These are phyloP conservation scores for Crypturellus tataupa DNA, from an alignment of 2,797 vertebrate species.

Conservation along the genomic window DNA sequence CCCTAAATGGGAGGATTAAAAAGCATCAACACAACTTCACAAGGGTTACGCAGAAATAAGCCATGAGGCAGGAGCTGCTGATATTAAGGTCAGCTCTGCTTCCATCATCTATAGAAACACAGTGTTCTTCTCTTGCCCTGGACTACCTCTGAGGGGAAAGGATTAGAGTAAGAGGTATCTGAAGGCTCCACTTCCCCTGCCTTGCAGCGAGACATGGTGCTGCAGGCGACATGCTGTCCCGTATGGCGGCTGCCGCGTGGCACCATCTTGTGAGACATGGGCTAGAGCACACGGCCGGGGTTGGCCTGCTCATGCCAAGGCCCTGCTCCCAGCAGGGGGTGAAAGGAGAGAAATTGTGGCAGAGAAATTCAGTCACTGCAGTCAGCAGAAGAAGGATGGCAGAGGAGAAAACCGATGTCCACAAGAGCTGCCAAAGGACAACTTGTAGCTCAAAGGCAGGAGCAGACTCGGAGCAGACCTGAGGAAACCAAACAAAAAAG, in stretches of 20 bases:
- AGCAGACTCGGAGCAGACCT: neutral
- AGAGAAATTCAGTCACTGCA: constrained; percentile 52
- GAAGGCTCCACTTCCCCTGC: neutral
- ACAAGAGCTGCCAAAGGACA: neutral
- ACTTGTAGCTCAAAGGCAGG: neutral
- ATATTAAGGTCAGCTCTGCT: neutral
- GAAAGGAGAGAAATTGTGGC: constrained; percentile 41
- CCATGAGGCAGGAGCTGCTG: neutral
- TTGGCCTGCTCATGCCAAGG: neutral
- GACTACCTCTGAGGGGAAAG: neutral
- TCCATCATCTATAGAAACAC: neutral
- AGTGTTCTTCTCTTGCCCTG: neutral
- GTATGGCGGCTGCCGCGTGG: neutral
- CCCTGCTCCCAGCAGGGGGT: constrained; percentile 18
- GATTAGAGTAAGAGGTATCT: neutral
- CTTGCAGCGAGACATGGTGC: rapidly evolving
- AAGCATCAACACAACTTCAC: neutral
- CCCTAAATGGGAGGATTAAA: neutral
- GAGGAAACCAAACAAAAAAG: neutral
- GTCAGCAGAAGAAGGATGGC: constrained; percentile 6
- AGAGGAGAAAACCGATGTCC: constrained; percentile 14
- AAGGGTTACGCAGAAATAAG: neutral
- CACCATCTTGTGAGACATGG: constrained; percentile 31
- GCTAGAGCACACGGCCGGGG: neutral
- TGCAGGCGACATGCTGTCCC: too few species aligned